These are phyloP conservation scores for Drosophila differens DNA, from an alignment of 2,888 invertebrate species.

Conservation along the genomic window DNA sequence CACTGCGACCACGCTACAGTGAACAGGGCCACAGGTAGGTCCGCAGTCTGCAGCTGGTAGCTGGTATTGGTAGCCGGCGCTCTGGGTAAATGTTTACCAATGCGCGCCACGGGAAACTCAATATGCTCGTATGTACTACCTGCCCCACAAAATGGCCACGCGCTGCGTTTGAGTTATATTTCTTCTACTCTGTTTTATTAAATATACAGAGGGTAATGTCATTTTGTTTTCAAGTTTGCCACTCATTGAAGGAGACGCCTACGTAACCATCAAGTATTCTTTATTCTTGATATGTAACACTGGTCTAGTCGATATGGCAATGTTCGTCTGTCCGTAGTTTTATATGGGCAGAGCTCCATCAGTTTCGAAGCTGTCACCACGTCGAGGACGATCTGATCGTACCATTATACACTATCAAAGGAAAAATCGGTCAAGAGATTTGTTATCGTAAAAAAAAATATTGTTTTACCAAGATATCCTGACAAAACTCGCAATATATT, in stretches of 20 bases:
- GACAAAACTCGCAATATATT: neutral
- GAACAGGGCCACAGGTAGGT: slow-evolving; percentile 26
- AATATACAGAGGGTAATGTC: neutral
- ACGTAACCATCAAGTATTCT: neutral
- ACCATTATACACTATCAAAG: neutral
- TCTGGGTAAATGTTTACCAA: slow-evolving; percentile 69
- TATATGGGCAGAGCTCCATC: neutral
- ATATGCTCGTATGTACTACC: slow-evolving; percentile 55
- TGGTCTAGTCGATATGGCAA: neutral
- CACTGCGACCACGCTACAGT: slow-evolving; percentile 31
- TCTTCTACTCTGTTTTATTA: slow-evolving; percentile 8
- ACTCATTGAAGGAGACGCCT: neutral
- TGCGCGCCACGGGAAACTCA: slow-evolving; percentile 74
- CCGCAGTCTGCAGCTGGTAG: slow-evolving; percentile 1
- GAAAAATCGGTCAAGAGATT: neutral
- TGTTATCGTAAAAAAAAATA: neutral
- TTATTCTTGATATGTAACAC: neutral
- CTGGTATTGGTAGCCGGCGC: slow-evolving; percentile 27
- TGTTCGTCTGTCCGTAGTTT: neutral
- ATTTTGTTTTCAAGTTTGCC: slow-evolving; percentile 4
- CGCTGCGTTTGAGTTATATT: slow-evolving; percentile 52
- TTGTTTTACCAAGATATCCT: neutral
- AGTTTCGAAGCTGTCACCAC: neutral
- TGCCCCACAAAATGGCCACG: slow-evolving; percentile 58
- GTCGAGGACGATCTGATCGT: neutral